Evolutionary conservation across 2,888 invertebrate species (phyloP), one percentile per base, ranked within the genome.

Genomic region (Patella ulyssiponensis): DNA sequence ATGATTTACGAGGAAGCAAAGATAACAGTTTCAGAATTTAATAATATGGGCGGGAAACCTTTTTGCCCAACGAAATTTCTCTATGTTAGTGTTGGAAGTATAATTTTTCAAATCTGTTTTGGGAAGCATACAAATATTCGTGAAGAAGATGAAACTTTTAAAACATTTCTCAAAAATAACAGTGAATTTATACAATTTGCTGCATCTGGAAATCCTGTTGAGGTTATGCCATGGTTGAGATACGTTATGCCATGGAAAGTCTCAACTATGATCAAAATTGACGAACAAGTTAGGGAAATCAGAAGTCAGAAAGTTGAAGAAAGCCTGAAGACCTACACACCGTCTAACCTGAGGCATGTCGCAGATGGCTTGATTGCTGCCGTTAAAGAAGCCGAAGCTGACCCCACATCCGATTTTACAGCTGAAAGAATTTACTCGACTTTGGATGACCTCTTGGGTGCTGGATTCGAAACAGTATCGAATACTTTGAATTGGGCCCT

Each of bases 381-480:
- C 1, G 74, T 70, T 11, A 71, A 76, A 33, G 69, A 75, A 56
- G 17, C 12, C 71, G 20, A 33, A 54, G 23, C 53, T 73, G 33
- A 74, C 75, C 9, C 54, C 69, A 5, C 51, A 56, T 7, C 73
- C 69, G 23, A 73, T 71, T 12, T 82, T 71, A 81, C 77, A 17
- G 71, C 72, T 17, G 75, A 76, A 27, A 77, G 71, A 27, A 76
- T 86, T 33, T 15, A 81, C 69, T 33, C 69, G 15, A 85, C 83
- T 3, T 79, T 85, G 4, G 77, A 78, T 52, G 85, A 83, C 15
- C 74, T 85, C 69, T 79, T 86, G 12, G 84, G 82, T 33, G 87
- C 86, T 72, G 87, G 88, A 0, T 77, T 84, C 23, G 87, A 86
- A 64, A 87, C 86, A 12, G 79, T 85, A 5, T 77, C 82, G 14